These are phyloP conservation scores for Lagopus leucura DNA, from an alignment of 2,113 vertebrate genomes.

Conservation along the genomic window DNA sequence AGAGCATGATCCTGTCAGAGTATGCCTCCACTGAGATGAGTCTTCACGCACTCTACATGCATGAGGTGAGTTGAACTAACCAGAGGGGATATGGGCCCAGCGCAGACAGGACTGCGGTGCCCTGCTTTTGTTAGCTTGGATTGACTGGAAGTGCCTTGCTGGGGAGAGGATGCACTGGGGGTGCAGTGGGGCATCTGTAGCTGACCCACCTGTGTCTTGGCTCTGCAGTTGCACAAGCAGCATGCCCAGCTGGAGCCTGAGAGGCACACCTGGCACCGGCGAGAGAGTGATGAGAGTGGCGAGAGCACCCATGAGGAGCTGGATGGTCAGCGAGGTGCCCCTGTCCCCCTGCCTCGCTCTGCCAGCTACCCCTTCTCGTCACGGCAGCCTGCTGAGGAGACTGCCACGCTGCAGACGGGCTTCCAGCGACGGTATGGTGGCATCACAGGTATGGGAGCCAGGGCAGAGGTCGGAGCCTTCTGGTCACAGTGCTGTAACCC, in stretches of 20 bases:
- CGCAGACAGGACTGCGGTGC: not conserved
- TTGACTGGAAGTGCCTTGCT: too few relatives aligned
- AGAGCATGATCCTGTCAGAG: conserved; percentile 94
- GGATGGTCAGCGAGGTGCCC: conserved; percentile 63
- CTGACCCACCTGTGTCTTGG: not conserved
- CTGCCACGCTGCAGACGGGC: conserved; percentile 76
- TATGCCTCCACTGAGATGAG: conserved; percentile 98
- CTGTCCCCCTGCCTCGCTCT: conserved; percentile 84
- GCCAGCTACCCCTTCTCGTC: conserved; percentile 89
- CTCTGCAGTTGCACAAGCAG: conserved; percentile 91
- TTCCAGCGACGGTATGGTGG: conserved; percentile 83
- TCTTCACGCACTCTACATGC: conserved; percentile 96
- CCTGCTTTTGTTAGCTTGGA: not conserved
- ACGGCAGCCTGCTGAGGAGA: conserved; percentile 76
- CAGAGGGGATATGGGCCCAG: not conserved
- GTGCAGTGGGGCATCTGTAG: not conserved
- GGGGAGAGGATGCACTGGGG: not conserved
- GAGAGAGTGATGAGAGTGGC: conserved; percentile 94
- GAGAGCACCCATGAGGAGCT: conserved; percentile 89
- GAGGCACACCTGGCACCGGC: conserved; percentile 94
- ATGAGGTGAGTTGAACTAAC: conserved; percentile 84
- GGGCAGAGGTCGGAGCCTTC: not conserved
- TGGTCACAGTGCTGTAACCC: fast-evolving
- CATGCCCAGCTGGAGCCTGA: conserved; percentile 88
- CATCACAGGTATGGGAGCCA: conserved; percentile 77